These are phyloP conservation scores for Nemotelus nigrinus DNA, from an alignment of 2,888 invertebrate genomes.

Conservation along the genomic window DNA sequence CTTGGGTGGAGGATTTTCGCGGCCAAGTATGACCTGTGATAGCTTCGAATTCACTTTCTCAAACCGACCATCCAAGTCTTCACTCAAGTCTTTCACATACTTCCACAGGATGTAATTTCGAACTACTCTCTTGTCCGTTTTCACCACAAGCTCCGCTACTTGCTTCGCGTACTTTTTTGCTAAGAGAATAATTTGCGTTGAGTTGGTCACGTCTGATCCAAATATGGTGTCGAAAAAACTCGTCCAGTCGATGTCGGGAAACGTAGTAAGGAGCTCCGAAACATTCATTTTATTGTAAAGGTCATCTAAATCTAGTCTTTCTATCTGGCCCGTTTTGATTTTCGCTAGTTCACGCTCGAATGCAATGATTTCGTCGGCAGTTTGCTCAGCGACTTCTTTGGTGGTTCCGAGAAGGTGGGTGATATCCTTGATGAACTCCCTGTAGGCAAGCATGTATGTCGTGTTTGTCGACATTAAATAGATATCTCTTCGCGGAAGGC, in stretches of 20 bases:
- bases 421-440: slow-evolving; percentile 20
- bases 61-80: slow-evolving; percentile 51
- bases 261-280: slow-evolving; percentile 43
- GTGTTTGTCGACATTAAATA: slow-evolving; percentile 7
- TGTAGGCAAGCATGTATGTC: slow-evolving; percentile 70
- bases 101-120: slow-evolving; percentile 53
- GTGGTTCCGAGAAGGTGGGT: slow-evolving; percentile 49
- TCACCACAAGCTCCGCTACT: slow-evolving; percentile 45
- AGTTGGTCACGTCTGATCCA: slow-evolving; percentile 41
- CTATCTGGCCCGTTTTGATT: slow-evolving; percentile 48
- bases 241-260: slow-evolving; percentile 51
- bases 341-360: slow-evolving; percentile 54
- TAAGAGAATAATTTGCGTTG: slow-evolving; percentile 47
- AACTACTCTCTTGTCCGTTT: slow-evolving; percentile 46
- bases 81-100: slow-evolving; percentile 47
- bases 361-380: slow-evolving; percentile 52
- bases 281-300: slow-evolving; percentile 50
- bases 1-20: slow-evolving; percentile 82
- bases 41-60: slow-evolving; percentile 48
- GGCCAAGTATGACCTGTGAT: slow-evolving; percentile 74
- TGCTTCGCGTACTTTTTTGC: slow-evolving; percentile 46
- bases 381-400: slow-evolving; percentile 48
- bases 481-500: slow-evolving; percentile 74
- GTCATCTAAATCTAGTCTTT: slow-evolving; percentile 46
- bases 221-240: slow-evolving; percentile 49